These are phyloP conservation scores for Poliocrania exsul DNA, from an alignment of 2,797 vertebrate species.

Conservation along the genomic window DNA sequence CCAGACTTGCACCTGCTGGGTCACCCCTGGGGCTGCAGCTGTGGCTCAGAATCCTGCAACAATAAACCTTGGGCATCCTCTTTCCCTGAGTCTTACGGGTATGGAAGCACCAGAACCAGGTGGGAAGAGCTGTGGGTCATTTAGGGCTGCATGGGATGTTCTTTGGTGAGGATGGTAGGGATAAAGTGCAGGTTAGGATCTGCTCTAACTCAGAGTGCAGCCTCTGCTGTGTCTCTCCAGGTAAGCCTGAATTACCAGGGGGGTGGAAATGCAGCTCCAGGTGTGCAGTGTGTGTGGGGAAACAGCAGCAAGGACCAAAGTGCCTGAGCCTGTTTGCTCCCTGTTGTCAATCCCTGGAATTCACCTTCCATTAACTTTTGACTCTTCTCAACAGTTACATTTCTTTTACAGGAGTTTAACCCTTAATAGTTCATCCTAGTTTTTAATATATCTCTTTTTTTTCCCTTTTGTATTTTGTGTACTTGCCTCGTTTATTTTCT, in stretches of 20 bases:
- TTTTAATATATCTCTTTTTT: conserved; percentile 56
- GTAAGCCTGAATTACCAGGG: not conserved
- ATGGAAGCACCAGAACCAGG: not conserved
- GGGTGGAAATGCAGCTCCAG: not conserved
- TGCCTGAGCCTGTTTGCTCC: not conserved
- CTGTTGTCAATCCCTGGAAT: not conserved
- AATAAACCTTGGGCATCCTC: not conserved
- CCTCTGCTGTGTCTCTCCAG: not conserved
- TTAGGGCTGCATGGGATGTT: not conserved
- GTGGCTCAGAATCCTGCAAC: not conserved
- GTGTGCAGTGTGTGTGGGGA: not conserved
- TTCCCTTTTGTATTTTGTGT: conserved; percentile 69
- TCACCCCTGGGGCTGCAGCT: not conserved
- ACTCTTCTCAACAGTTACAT: not conserved
- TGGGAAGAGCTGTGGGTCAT: not conserved
- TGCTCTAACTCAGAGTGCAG: not conserved
- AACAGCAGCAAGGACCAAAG: not conserved
- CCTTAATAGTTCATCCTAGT: conserved; percentile 10
- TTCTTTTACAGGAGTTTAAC: conserved; percentile 13
- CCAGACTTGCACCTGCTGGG: not conserved
- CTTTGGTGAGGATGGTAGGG: not conserved
- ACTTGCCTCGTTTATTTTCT: conserved; percentile 73
- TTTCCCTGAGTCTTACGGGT: not conserved
- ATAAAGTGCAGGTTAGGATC: not conserved
- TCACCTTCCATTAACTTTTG: conserved; percentile 16